Conservation (phyloP, 1,140 invertebrate species). For the Leptopilina clavipes region DNA sequence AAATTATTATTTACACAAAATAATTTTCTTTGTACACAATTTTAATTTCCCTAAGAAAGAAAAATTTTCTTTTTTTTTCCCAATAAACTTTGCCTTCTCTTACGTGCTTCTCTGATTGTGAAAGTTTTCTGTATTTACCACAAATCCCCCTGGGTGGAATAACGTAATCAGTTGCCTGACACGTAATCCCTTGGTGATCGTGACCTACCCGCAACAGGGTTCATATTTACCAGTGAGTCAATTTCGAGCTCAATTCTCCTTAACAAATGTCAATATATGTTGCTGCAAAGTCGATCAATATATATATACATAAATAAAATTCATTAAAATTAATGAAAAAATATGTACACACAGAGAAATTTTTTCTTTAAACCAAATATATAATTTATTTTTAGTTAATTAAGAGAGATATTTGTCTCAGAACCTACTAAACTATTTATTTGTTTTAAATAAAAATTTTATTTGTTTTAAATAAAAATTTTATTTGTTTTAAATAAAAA, state of each 20-base stretch:
- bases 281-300: neutral
- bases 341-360: too few relatives aligned
- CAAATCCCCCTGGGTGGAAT: conserved; percentile 47
- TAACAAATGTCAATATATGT: neutral
- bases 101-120: conserved; percentile 23
- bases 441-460: too few relatives aligned
- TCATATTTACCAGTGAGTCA: conserved; percentile 35
- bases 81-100: neutral
- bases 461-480: too few relatives aligned
- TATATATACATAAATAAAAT: too few relatives aligned
- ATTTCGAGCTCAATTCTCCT: neutral
- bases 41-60: neutral
- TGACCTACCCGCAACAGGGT: conserved; percentile 46
- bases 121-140: conserved; percentile 12
- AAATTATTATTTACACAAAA: too few relatives aligned
- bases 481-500: too few relatives aligned
- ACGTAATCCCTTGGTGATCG: conserved; percentile 46
- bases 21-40: neutral
- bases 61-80: neutral
- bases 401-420: too few relatives aligned
- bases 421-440: too few relatives aligned
- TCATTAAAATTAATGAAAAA: neutral
- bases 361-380: too few relatives aligned
- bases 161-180: conserved; percentile 50
- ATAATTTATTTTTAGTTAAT: too few relatives aligned